These are phyloP conservation scores for Camponotus pennsylvanicus DNA, from an alignment of 1,140 invertebrate species.

Conservation along the genomic window DNA sequence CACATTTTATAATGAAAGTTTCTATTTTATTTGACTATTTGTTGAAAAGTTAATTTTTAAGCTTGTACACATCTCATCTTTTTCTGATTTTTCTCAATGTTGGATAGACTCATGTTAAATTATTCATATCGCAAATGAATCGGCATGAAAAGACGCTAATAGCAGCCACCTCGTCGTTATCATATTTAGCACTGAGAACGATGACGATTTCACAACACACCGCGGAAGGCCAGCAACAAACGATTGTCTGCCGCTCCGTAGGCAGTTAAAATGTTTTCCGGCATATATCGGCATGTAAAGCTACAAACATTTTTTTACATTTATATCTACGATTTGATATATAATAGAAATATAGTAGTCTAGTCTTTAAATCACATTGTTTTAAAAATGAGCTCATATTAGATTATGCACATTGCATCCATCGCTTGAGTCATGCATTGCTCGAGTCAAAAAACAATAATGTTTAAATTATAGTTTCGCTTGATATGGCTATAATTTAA, in stretches of 20 bases:
- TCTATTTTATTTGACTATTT: background rate
- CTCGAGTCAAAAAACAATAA: conserved; percentile 1
- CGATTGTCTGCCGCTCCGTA: conserved; percentile 61
- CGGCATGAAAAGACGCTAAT: conserved; percentile 27
- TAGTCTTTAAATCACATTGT: background rate
- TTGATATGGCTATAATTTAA: background rate
- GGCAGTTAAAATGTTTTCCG: conserved; percentile 66
- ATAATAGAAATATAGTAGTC: conserved; percentile 59
- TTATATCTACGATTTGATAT: conserved; percentile 47
- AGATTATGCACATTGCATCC: background rate
- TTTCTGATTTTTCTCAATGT: background rate
- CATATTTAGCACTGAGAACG: conserved; percentile 15
- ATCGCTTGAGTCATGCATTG: background rate
- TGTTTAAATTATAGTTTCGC: background rate
- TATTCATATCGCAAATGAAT: conserved; percentile 43
- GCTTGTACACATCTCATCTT: background rate
- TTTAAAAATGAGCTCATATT: conserved; percentile 4
- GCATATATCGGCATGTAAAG: conserved; percentile 48
- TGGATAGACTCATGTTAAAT: conserved; percentile 15
- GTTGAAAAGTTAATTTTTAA: background rate
- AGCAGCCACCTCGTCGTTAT: conserved; percentile 28
- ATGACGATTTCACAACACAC: conserved; percentile 61
- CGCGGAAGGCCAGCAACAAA: conserved; percentile 66
- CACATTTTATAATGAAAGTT: background rate
- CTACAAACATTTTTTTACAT: conserved; percentile 43